Evolutionary conservation across 1,140 invertebrate genomes (phyloP).

Genomic region (Oryctes rhinoceros): DNA sequence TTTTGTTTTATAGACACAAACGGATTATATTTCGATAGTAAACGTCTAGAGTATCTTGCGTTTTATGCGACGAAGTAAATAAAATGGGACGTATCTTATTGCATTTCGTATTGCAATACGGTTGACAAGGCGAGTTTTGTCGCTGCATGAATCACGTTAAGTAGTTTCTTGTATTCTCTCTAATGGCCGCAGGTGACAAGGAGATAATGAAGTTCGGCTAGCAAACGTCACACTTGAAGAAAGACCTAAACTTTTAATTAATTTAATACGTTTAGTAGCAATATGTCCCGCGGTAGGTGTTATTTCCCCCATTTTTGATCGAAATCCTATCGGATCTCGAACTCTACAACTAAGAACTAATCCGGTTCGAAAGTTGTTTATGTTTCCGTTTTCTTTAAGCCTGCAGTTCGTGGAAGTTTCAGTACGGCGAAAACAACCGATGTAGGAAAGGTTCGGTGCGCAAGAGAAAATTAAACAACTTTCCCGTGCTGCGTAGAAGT

Average conservation of each 20-base stretch:
- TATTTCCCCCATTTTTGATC: background rate
- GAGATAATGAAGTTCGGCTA: background rate
- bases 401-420: background rate
- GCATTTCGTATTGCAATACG: background rate
- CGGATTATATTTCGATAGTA: background rate
- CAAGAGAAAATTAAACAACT: no score
- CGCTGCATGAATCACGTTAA: background rate
- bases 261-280: background rate
- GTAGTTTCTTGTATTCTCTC: no score
- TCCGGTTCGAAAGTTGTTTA: background rate
- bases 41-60: background rate
- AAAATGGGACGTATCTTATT: background rate
- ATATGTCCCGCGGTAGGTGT: background rate
- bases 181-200: background rate
- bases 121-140: background rate
- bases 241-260: background rate
- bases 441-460: no score
- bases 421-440: background rate
- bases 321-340: background rate
- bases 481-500: no score
- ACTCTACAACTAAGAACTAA: constrained; percentile 9
- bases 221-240: no score
- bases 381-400: background rate
- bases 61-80: background rate
- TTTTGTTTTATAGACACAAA: background rate